Conservation (phyloP, 2,113 vertebrate species). For the Anarhynchus alexandrinus region DNA sequence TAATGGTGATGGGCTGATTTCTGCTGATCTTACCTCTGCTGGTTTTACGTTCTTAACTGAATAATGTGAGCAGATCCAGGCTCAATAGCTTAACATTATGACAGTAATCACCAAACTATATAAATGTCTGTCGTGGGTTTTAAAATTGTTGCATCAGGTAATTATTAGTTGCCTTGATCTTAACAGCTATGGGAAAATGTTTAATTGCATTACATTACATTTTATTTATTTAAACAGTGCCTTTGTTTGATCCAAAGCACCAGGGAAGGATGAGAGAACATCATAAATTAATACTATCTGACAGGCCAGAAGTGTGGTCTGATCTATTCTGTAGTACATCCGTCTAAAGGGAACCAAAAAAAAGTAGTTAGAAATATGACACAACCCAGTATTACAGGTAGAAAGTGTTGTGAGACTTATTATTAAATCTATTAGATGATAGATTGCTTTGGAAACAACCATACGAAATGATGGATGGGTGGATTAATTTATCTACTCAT, state of each 20-base stretch:
- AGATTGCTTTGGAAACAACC: neutral
- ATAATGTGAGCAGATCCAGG: conserved; percentile 8
- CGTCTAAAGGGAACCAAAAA: conserved; percentile 1
- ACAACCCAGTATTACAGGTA: neutral
- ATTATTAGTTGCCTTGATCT: conserved; percentile 60
- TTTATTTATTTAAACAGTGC: conserved; percentile 61
- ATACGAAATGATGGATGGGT: neutral
- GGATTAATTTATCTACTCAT: conserved; percentile 38
- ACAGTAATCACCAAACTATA: conserved; percentile 43
- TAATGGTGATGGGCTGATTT: conserved; percentile 17
- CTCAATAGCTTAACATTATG: conserved; percentile 33
- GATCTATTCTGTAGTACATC: conserved; percentile 9
- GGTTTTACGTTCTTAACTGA: neutral
- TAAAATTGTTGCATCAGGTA: conserved; percentile 36
- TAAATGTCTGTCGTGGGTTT: neutral
- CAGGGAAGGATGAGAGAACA: conserved; percentile 28
- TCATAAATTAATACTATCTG: conserved; percentile 59
- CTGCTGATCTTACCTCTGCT: conserved; percentile 15
- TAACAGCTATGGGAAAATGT: conserved; percentile 52
- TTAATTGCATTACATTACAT: conserved; percentile 60
- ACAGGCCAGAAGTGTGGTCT: conserved; percentile 39
- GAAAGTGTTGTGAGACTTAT: neutral
- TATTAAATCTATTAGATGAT: conserved; percentile 29
- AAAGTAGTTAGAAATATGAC: neutral
- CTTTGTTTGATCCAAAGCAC: conserved; percentile 58